phyloP scores from a whole-genome alignment of 2,113 vertebrate species.

The Heptranchias perlo region DNA sequence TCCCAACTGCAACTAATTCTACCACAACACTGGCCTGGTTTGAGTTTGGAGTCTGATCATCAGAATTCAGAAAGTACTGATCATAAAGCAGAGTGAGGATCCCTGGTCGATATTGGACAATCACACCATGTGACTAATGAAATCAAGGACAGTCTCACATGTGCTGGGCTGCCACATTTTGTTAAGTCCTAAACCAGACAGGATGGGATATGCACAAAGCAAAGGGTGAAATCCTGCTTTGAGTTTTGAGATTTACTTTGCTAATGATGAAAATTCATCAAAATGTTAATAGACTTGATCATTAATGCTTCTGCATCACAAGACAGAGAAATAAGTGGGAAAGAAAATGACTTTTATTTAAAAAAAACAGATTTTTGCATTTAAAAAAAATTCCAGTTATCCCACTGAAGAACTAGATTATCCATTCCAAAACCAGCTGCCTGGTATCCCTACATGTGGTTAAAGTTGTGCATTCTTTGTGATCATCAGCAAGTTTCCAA shows the following conservation, averaged over 20 bases:
- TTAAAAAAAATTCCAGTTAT: background rate
- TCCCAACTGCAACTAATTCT: background rate
- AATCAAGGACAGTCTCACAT: background rate
- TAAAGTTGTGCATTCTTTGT: too few relatives aligned
- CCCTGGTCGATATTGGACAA: background rate
- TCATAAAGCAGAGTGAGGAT: background rate
- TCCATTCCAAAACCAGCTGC: background rate
- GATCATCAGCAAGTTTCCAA: background rate
- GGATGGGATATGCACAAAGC: background rate
- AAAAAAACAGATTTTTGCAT: background rate
- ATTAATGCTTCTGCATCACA: background rate
- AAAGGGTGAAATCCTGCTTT: background rate
- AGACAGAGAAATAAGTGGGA: background rate
- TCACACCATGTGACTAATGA: background rate
- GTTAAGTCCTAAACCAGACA: background rate
- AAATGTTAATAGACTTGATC: background rate
- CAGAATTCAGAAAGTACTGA: background rate
- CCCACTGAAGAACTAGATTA: background rate
- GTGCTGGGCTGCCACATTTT: background rate
- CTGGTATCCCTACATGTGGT: background rate
- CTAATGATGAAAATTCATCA: background rate
- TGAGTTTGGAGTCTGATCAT: background rate
- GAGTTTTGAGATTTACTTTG: background rate
- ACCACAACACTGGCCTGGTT: background rate
- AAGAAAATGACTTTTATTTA: background rate